Evolutionary conservation across 2,888 invertebrate genomes (phyloP), one percentile per base, ranked within the genome.

Genomic region (Lobophora halterata): DNA sequence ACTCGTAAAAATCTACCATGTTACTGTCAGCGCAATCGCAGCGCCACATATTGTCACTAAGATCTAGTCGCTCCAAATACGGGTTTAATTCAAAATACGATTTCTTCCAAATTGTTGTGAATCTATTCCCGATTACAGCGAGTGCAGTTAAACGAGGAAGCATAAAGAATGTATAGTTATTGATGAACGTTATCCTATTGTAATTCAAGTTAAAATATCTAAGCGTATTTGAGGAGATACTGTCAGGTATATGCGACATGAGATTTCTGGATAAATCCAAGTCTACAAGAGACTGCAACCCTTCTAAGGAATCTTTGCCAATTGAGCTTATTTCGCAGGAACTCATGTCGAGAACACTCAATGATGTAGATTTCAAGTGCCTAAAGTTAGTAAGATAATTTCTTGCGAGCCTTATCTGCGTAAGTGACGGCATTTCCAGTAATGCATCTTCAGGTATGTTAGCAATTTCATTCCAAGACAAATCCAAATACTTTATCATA

Each of bases 11-110:
- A 5, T 89, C 83, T 34, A 88, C 82, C 65, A 94, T 89, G 10
- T 90, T 85, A 0, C 58, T 52, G 46, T 90, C 89, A n/a, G 69
- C 53, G 58, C 95, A 95, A 46, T 93, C 91, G 65, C 95, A 95
- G 42, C 91, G 86, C 94, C 94, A 95, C 50, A 92, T 92, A 69
- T 95, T 95, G 58, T 94, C 93, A 7, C 88, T 88, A 25, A 94
- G 64, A 61, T 89, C 86, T n/a, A 94, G 68, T 33, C 82, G 80
- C 42, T 87, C 81, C 24, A 93, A 71, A 46, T 89, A 89, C 5
- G 82, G 76, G 67, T 92, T 92, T 1, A 82, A 79, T 0, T 86
- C 82, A 58, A 94, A 93, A 59, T 88, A 89, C 1, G 81, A 76
- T 3, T 83, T 80, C 18, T 79, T 83, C 72, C 93, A 89, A 18